A percentile compares a stretch with the other conserved stretches of the same genome.
phyloP scores from a whole-genome alignment of 1,140 invertebrate genomes.

The Mylabris phalerata region DNA sequence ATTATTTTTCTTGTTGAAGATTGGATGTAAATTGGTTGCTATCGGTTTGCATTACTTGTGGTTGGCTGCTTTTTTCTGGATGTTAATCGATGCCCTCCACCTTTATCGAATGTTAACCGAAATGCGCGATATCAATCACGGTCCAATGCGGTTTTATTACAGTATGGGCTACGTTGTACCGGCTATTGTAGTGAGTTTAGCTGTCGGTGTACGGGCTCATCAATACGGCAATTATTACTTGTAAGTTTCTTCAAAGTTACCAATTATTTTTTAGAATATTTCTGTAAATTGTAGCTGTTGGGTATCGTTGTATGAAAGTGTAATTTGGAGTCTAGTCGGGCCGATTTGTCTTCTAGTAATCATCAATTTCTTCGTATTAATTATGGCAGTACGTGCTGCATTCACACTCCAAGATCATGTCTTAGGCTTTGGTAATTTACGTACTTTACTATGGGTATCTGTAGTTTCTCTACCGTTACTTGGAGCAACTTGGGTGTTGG shows the following conservation, averaged over 20 bases:
- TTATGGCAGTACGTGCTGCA: constrained; percentile 80
- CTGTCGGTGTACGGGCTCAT: constrained; percentile 88
- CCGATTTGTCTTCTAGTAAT: constrained; percentile 71
- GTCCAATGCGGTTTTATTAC: constrained; percentile 89
- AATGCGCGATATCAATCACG: constrained; percentile 93
- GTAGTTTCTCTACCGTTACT: constrained; percentile 71
- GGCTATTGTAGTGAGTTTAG: constrained; percentile 82
- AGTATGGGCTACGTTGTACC: constrained; percentile 93
- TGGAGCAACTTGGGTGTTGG: constrained; percentile 73
- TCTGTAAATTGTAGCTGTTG: constrained; percentile 63
- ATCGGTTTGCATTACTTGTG: constrained; percentile 91
- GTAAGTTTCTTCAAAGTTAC: constrained; percentile 53
- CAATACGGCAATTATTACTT: constrained; percentile 92
- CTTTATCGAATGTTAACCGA: constrained; percentile 92
- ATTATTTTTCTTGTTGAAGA: constrained; percentile 44
- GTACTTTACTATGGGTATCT: constrained; percentile 78
- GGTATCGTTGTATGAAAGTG: constrained; percentile 86
- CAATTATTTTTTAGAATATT: too few relatives aligned
- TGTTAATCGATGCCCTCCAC: constrained; percentile 85
- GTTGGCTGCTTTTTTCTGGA: constrained; percentile 84
- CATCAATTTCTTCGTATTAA: constrained; percentile 72
- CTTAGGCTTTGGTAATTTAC: constrained; percentile 79
- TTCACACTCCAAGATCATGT: constrained; percentile 87
- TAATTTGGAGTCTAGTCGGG: constrained; percentile 86
- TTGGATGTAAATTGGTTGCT: constrained; percentile 82